A percentile compares a stretch with the other conserved stretches of the same genome.
These are phyloP conservation scores for Ploceus nigricollis DNA, from an alignment of 2,113 vertebrate genomes.

Conservation along the genomic window DNA sequence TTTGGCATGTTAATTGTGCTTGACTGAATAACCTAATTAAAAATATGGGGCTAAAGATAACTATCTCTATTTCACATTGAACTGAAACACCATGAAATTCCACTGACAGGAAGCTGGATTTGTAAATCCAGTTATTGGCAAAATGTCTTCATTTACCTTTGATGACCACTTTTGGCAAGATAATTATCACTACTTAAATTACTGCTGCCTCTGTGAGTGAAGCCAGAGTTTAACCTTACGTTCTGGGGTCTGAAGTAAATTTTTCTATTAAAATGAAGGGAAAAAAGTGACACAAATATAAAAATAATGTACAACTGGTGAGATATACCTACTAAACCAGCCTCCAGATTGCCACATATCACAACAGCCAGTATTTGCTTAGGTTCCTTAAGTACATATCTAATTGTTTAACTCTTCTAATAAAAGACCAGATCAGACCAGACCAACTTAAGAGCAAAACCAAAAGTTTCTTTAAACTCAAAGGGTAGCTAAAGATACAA, in stretches of 20 bases:
- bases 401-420: not conserved
- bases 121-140: not conserved
- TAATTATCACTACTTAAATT: not conserved
- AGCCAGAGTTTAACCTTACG: not conserved
- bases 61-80: not conserved
- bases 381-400: not conserved
- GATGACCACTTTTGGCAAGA: not conserved
- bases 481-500: accelerated
- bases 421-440: not conserved
- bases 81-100: not conserved
- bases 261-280: not conserved
- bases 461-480: not conserved
- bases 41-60: not conserved
- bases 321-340: not conserved
- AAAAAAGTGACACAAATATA: not conserved
- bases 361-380: not conserved
- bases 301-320: not conserved
- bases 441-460: not conserved
- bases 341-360: not conserved
- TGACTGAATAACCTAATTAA: not conserved
- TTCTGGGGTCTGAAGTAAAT: not conserved
- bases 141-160: not conserved
- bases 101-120: not conserved
- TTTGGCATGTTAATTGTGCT: not conserved
- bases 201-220: not conserved